Percentiles rank a stretch among this genome's conserved stretches.
Evolutionary conservation across 2,113 vertebrate species (phyloP).

Genomic region (Alexandromys fortis): DNA sequence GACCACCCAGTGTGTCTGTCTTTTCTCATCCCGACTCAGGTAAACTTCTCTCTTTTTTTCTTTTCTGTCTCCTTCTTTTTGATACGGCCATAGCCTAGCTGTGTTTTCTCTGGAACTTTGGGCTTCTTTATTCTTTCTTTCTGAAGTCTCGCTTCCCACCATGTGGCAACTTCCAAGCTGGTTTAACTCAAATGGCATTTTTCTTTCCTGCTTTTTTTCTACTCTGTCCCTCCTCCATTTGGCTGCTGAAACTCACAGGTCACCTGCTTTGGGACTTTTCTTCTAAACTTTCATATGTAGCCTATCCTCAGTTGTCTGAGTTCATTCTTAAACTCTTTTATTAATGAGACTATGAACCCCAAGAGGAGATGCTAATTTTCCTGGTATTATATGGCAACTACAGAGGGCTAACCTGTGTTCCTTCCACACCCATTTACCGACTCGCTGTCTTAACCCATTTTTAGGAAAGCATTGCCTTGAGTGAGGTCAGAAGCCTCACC

Average conservation of each 20-base stretch:
- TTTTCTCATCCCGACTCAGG: background rate
- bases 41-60: background rate
- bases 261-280: background rate
- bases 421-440: background rate
- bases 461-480: background rate
- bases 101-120: background rate
- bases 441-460: background rate
- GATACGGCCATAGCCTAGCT: background rate
- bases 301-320: background rate
- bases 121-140: background rate
- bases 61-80: background rate
- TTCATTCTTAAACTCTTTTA: background rate
- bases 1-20: background rate
- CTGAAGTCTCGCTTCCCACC: background rate
- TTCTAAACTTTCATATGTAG: background rate
- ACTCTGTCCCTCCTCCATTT: background rate
- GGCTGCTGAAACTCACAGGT: background rate
- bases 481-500: background rate
- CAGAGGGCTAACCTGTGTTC: background rate
- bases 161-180: background rate
- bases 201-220: background rate
- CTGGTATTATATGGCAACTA: background rate
- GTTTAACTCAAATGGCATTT: background rate
- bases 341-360: background rate
- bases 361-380: background rate